Percentiles rank a stretch among this genome's conserved stretches.
Conservation (phyloP, 2,888 invertebrate genomes). For the Lucinisca nassula region DNA sequence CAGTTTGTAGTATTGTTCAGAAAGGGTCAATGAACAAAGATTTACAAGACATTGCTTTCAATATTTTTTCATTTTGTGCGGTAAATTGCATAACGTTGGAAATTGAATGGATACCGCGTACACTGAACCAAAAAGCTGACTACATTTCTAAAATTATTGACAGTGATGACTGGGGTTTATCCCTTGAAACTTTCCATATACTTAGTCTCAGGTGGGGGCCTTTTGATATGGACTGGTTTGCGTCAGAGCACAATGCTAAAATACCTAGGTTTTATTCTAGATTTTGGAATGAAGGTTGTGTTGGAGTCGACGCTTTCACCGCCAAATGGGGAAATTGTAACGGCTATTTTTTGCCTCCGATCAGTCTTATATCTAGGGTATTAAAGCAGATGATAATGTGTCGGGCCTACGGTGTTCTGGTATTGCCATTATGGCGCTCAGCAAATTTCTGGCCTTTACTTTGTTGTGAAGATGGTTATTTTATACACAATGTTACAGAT, state of each 20-base stretch:
- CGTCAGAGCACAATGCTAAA: conserved; percentile 23
- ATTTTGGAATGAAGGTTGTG: conserved; percentile 19
- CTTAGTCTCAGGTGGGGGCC: conserved; percentile 1
- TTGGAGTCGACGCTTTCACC: conserved; percentile 5
- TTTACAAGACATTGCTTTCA: conserved; percentile 29
- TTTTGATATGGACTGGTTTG: not conserved
- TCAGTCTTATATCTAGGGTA: not conserved
- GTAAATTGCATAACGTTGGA: not conserved
- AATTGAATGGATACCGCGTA: not conserved
- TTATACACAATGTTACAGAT: too few species aligned
- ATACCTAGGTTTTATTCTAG: conserved; percentile 37
- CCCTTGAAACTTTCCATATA: not conserved
- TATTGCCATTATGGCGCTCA: too few species aligned
- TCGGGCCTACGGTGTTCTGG: too few species aligned
- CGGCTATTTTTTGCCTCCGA: conserved; percentile 20
- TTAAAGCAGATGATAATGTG: conserved; percentile 12
- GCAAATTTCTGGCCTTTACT: too few species aligned
- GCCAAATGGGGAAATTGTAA: conserved; percentile 9
- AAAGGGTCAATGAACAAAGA: conserved; percentile 50
- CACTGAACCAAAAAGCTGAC: conserved; percentile 8
- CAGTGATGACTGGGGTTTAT: conserved; percentile 18
- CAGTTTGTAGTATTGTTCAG: conserved; percentile 18
- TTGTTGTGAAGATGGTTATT: too few species aligned
- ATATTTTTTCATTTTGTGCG: conserved; percentile 6
- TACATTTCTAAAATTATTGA: conserved; percentile 43